phyloP scores from a whole-genome alignment of 2,797 vertebrate species.

The Halcyon chelicuti region DNA sequence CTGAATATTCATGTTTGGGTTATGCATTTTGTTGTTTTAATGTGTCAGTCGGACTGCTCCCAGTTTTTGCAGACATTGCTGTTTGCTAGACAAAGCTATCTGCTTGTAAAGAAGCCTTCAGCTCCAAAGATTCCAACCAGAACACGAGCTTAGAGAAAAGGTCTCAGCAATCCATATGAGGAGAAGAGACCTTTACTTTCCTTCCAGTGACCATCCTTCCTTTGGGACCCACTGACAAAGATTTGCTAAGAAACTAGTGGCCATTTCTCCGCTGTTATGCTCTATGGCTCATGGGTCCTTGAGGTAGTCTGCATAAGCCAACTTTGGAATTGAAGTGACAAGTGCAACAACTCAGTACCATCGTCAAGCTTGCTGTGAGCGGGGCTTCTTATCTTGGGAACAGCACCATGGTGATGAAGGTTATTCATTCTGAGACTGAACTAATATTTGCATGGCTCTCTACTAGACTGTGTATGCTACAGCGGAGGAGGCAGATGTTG shows the following conservation, averaged over 20 bases:
- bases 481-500: neutral
- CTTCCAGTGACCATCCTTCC: neutral
- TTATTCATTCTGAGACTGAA: neutral
- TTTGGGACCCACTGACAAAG: neutral
- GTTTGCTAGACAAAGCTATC: neutral
- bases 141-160: neutral
- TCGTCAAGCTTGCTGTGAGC: neutral
- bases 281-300: neutral
- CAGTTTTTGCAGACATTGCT: neutral
- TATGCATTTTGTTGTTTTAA: neutral
- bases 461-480: neutral
- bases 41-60: neutral
- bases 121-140: neutral
- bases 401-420: neutral
- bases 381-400: neutral
- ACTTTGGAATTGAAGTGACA: neutral
- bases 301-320: neutral
- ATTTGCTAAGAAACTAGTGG: neutral
- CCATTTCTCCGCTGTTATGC: neutral
- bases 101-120: neutral
- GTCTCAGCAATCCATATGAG: neutral
- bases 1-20: neutral
- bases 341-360: neutral
- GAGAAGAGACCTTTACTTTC: neutral
- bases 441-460: neutral